A percentile compares a stretch with the other conserved stretches of the same genome.
Conservation (phyloP, 2,113 vertebrate genomes). For the Anolis sagrei region DNA sequence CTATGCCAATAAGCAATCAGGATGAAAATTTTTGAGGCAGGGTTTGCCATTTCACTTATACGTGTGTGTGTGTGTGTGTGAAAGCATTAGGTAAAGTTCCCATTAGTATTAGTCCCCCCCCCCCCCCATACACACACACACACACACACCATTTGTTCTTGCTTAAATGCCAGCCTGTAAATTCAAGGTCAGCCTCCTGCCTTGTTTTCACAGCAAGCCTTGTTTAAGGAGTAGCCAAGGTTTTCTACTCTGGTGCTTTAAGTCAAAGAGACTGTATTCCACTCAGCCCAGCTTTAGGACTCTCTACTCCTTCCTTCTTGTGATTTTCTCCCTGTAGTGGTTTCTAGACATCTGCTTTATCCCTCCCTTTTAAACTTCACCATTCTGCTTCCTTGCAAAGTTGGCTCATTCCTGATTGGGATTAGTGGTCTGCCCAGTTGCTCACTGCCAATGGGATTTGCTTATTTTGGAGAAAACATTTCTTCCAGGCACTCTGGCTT, state of each 20-base stretch:
- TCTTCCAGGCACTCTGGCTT: not conserved
- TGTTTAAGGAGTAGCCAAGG: slow-evolving; percentile 24
- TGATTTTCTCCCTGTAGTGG: not conserved
- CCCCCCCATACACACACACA: too few species aligned
- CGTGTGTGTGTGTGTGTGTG: not conserved
- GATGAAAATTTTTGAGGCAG: not conserved
- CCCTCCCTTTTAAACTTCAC: not conserved
- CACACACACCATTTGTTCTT: not conserved
- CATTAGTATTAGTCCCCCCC: not conserved
- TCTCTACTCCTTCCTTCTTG: not conserved
- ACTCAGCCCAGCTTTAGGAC: not conserved
- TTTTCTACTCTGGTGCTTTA: not conserved
- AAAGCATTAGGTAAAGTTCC: not conserved
- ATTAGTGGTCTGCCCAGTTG: not conserved
- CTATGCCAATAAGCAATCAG: not conserved
- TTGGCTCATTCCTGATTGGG: not conserved
- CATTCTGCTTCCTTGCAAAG: not conserved
- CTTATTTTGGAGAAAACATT: not conserved
- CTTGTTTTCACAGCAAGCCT: not conserved
- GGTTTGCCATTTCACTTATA: slow-evolving; percentile 18
- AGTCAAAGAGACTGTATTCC: not conserved
- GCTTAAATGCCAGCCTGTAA: not conserved
- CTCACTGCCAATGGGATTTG: not conserved
- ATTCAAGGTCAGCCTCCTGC: not conserved
- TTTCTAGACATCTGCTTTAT: not conserved